phyloP scores from a whole-genome alignment of 92 coral and sea anemone species.

The Siderastrea siderea region DNA sequence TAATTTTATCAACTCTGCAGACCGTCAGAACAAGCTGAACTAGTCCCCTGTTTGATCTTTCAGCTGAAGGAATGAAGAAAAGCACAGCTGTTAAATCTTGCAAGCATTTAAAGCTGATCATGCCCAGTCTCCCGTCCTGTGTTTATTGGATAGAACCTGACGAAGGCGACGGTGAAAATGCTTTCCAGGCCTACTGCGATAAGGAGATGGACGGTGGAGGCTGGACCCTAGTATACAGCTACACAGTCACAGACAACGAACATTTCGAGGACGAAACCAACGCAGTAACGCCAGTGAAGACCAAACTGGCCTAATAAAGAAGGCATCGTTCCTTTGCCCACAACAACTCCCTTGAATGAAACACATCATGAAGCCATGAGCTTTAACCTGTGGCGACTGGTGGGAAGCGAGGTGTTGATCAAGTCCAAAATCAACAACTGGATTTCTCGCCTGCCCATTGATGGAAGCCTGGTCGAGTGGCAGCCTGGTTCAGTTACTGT shows the following conservation, averaged over 20 bases:
- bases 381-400: slow-evolving; percentile 59
- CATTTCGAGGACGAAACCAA: slow-evolving; percentile 52
- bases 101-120: not conserved
- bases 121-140: slow-evolving; percentile 52
- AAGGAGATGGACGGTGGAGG: slow-evolving; percentile 70
- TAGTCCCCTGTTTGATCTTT: not conserved
- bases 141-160: slow-evolving; percentile 73
- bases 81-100: slow-evolving; percentile 17
- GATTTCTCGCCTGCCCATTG: slow-evolving; percentile 65
- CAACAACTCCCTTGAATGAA: slow-evolving; percentile 72
- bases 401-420: slow-evolving; percentile 74
- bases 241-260: slow-evolving; percentile 59
- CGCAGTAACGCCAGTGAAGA: slow-evolving; percentile 81
- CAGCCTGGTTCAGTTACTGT: slow-evolving; percentile 56
- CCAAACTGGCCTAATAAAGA: slow-evolving; percentile 64
- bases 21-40: no score
- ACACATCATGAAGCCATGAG: slow-evolving; percentile 69
- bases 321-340: slow-evolving; percentile 43
- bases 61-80: slow-evolving; percentile 29
- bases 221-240: slow-evolving; percentile 74
- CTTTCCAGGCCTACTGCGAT: slow-evolving; percentile 70
- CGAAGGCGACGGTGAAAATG: slow-evolving; percentile 21
- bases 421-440: slow-evolving; percentile 86
- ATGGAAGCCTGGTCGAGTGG: slow-evolving; percentile 65
- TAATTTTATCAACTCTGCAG: no score